Conservation (phyloP, 1,140 invertebrate genomes). For the Liolophura sinensis region DNA sequence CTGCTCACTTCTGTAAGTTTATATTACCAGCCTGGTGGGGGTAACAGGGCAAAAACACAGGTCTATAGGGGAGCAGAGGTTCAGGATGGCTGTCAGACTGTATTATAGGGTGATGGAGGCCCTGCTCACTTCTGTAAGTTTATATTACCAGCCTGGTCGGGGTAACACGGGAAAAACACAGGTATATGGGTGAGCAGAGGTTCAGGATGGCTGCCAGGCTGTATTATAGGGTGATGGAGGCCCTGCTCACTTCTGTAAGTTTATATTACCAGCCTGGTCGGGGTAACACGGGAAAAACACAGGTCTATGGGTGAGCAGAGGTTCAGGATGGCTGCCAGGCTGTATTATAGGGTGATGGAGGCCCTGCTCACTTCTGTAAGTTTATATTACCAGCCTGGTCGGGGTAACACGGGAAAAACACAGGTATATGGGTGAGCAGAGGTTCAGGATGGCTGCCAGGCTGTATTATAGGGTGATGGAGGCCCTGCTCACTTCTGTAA, state of each 20-base stretch:
- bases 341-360: conserved; percentile 50
- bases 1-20: too few species aligned
- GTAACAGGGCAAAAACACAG: conserved; percentile 16
- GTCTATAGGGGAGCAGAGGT: conserved; percentile 33
- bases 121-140: conserved; percentile 42
- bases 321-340: conserved; percentile 31
- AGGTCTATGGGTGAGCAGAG: conserved; percentile 31
- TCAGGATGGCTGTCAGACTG: conserved; percentile 32
- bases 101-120: conserved; percentile 49
- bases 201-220: conserved; percentile 35
- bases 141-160: conserved; percentile 12
- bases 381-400: conserved; percentile 17
- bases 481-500: conserved; percentile 38
- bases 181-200: conserved; percentile 30
- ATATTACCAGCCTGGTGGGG: conserved; percentile 11
- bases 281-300: conserved; percentile 17
- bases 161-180: conserved; percentile 16
- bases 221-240: conserved; percentile 48
- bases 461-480: conserved; percentile 51
- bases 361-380: conserved; percentile 40
- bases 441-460: conserved; percentile 33
- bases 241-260: conserved; percentile 41
- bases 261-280: conserved; percentile 11
- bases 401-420: conserved; percentile 18
- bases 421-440: conserved; percentile 27